Evolutionary conservation across 2,888 invertebrate species (phyloP), one percentile per base, ranked within the genome.

Genomic region (Chalcis sispes): DNA sequence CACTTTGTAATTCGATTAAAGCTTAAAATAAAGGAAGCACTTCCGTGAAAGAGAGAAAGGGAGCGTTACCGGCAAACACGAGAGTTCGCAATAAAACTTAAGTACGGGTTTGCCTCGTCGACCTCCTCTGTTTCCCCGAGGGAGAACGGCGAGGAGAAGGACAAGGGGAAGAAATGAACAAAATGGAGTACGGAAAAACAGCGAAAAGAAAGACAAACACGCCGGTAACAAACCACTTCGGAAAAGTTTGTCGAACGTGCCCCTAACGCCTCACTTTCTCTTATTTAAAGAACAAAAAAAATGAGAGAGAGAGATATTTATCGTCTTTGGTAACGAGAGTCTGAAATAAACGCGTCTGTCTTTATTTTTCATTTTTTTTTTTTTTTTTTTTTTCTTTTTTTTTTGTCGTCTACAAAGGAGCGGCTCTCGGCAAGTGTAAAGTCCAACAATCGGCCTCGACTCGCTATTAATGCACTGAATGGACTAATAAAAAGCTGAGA

Each of bases 1-100:
- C 48, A 48, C 62, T 48, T 62, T 48, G 62, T 48, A 62, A 62
- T 48, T 48, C 62, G 48, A 62, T 62, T 62, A 27, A 62, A 62
- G 18, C 48, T 27, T 48, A 29, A 62, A 62, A 62, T 15, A 25
- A 46, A 48, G 27, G 48, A 25, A 36, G 52, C 13, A 50, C 23
- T 7, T 2, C 20, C 18, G 61, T 13, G 1, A 36, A 36, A 10
- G 8, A 5, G 27, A 29, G n/a, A 25, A 46, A 48, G 27, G 48
- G n/a, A 36, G n/a, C n/a, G n/a, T n/a, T n/a, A 18, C n/a, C 7
- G 32, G 56, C 32, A 29, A n/a, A 18, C 32, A 32, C 32, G 56
- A 58, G 18, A 40, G 25, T 2, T n/a, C n/a, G 1, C 20, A 46
- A 46, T 62, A 46, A 42, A 59, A 40, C 59, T 42, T 59, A 59